A percentile compares a stretch with the other conserved stretches of the same genome.
phyloP scores from a whole-genome alignment of 1,140 invertebrate species.

The Chrysopa pallens region DNA sequence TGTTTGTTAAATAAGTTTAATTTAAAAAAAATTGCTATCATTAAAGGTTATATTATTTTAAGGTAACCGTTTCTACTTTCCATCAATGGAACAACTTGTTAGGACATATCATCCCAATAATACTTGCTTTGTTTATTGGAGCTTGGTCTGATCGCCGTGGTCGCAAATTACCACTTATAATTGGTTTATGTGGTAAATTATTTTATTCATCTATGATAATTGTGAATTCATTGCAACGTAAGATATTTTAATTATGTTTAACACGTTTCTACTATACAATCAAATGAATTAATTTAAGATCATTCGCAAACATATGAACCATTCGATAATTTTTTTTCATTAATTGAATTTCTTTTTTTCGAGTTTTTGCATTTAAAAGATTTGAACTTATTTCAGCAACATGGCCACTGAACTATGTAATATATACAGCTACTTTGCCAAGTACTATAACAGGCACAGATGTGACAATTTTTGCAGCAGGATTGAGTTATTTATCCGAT shows the following conservation, averaged over 20 bases:
- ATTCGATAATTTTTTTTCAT: too few relatives aligned
- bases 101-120: constrained; percentile 43
- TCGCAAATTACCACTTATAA: constrained; percentile 43
- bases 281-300: too few relatives aligned
- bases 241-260: not conserved
- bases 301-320: too few relatives aligned
- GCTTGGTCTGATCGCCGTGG: constrained; percentile 56
- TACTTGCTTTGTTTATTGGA: constrained; percentile 56
- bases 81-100: constrained; percentile 57
- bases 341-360: not conserved
- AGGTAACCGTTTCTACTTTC: constrained; percentile 50
- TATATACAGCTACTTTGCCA: constrained; percentile 52
- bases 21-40: not conserved
- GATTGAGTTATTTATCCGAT: constrained; percentile 57
- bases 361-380: not conserved
- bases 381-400: constrained; percentile 16
- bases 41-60: constrained; percentile 7
- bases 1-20: not conserved
- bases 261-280: constrained; percentile 2
- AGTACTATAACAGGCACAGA: constrained; percentile 52
- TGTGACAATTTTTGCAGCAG: constrained; percentile 52
- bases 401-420: constrained; percentile 55
- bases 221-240: constrained; percentile 38
- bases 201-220: constrained; percentile 53
- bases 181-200: constrained; percentile 50